These are phyloP conservation scores for Lingula anatina DNA, from an alignment of 2,888 invertebrate species.

Conservation along the genomic window DNA sequence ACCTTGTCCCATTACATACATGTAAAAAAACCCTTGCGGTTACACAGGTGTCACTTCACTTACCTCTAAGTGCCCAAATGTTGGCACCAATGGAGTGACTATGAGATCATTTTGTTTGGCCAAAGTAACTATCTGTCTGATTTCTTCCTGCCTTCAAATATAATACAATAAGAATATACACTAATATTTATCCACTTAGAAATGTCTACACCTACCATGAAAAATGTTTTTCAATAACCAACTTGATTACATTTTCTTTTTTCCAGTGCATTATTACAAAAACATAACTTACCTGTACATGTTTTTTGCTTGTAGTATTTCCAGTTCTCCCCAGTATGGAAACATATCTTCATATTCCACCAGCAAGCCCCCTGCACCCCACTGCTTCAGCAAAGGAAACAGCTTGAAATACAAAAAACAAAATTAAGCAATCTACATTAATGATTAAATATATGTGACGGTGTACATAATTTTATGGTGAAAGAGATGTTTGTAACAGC, in stretches of 20 bases:
- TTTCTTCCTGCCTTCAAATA: conserved; percentile 36
- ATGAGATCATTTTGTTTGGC: conserved; percentile 62
- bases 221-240: too few relatives aligned
- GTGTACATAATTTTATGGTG: too few relatives aligned
- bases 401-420: conserved; percentile 22
- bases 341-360: conserved; percentile 88
- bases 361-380: conserved; percentile 70
- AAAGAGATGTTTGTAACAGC: too few relatives aligned
- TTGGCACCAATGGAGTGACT: conserved; percentile 77
- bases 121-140: conserved; percentile 60
- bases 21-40: too few relatives aligned
- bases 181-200: too few relatives aligned
- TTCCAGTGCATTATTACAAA: too few relatives aligned
- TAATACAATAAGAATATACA: too few relatives aligned
- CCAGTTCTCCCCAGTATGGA: conserved; percentile 64
- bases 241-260: too few relatives aligned
- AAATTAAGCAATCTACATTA: not conserved
- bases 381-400: conserved; percentile 44
- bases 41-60: not conserved
- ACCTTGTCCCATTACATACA: too few relatives aligned
- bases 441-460: not conserved
- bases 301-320: conserved; percentile 62
- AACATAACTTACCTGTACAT: conserved; percentile 65
- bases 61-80: conserved; percentile 76
- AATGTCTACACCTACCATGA: too few relatives aligned